Evolutionary conservation across 2,888 invertebrate genomes (phyloP).

Genomic region (Leptinotarsa tumamoca): DNA sequence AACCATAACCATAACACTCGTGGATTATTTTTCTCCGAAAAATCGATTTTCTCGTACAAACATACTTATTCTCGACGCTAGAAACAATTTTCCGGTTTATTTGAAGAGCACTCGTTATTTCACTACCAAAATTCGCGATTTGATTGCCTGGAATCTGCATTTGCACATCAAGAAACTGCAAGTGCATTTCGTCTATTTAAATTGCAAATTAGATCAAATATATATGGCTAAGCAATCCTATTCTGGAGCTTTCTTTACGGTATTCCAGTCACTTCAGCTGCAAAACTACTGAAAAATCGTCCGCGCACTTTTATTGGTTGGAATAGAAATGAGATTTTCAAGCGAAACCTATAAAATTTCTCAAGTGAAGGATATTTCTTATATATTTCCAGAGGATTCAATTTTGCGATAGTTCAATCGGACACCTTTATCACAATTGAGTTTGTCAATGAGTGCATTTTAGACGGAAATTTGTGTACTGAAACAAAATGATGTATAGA

Average conservation of each 20-base stretch:
- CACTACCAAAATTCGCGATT: constrained; percentile 14
- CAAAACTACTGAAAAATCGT: constrained; percentile 5
- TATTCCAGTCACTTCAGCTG: constrained; percentile 5
- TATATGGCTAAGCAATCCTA: constrained; percentile 22
- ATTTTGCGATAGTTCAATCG: background rate
- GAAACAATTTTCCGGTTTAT: constrained; percentile 20
- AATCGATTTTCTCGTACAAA: constrained; percentile 8
- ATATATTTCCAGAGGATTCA: background rate
- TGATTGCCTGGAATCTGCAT: constrained; percentile 18
- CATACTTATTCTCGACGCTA: constrained; percentile 5
- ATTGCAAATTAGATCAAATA: constrained; percentile 29
- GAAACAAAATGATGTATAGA: no score
- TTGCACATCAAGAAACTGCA: constrained; percentile 40
- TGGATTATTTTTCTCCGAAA: background rate
- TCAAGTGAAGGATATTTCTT: background rate
- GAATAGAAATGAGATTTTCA: constrained; percentile 3
- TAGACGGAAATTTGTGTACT: background rate
- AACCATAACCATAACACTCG: background rate
- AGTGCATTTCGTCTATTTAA: constrained; percentile 33
- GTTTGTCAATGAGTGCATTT: background rate
- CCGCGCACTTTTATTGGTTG: background rate
- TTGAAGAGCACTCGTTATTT: constrained; percentile 22
- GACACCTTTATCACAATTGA: background rate
- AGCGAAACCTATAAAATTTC: background rate
- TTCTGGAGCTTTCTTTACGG: constrained; percentile 17